phyloP scores from a whole-genome alignment of 1,140 invertebrate genomes.

The Eciton burchellii region DNA sequence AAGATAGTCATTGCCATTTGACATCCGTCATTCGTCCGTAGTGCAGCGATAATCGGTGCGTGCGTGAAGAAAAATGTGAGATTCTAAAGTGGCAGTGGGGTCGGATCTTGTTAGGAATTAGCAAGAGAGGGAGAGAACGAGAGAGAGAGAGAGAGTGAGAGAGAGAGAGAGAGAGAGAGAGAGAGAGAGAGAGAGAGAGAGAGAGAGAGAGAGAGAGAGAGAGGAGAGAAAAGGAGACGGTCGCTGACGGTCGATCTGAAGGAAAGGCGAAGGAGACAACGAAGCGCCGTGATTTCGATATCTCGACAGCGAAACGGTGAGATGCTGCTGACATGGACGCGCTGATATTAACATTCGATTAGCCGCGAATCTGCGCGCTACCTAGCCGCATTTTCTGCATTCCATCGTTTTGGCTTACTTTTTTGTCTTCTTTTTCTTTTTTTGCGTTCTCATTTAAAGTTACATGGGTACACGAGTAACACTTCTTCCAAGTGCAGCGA shows the following conservation, averaged over 20 bases:
- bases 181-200: background rate
- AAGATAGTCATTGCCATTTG: too few species aligned
- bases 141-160: too few species aligned
- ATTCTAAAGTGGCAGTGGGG: background rate
- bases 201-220: background rate
- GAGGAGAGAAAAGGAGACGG: background rate
- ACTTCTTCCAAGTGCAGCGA: background rate
- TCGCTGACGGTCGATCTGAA: conserved; percentile 19
- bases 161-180: background rate
- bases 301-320: conserved; percentile 5
- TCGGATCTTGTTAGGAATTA: background rate
- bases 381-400: background rate
- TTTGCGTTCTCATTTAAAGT: too few species aligned
- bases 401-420: too few species aligned
- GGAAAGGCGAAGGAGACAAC: conserved; percentile 49
- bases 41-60: background rate
- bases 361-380: background rate
- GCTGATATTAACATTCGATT: too few species aligned
- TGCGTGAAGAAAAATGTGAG: background rate
- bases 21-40: background rate
- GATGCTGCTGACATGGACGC: conserved; percentile 22
- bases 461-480: too few species aligned
- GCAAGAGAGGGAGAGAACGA: too few species aligned
- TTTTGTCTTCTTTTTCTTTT: too few species aligned
- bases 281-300: conserved; percentile 32